Percentiles rank a stretch among this genome's conserved stretches.
Conservation (phyloP, 64 coral and sea anemone genomes). For the Catalaphyllia jardinei region DNA sequence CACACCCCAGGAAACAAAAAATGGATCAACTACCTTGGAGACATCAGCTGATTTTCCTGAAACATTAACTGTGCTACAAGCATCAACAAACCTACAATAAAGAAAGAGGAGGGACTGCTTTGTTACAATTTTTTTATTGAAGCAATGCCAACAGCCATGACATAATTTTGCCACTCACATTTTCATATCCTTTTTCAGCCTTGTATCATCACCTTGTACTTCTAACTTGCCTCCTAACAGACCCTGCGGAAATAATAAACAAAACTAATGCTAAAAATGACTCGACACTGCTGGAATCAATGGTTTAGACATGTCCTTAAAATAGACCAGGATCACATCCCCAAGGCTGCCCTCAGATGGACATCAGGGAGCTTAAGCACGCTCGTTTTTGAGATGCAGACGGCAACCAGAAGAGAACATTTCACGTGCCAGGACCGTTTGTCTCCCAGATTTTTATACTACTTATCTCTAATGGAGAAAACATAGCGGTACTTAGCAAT, state of each 20-base stretch:
- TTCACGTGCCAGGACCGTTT: too few species aligned
- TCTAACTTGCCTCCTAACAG: slow-evolving; percentile 54
- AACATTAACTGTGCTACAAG: slow-evolving; percentile 76
- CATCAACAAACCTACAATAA: slow-evolving; percentile 88
- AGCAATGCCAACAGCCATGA: background rate
- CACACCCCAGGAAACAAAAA: background rate
- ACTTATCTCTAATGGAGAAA: too few species aligned
- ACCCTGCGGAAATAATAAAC: slow-evolving; percentile 47
- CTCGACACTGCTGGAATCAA: too few species aligned
- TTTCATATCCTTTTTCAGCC: slow-evolving; percentile 42
- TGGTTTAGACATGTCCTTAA: too few species aligned
- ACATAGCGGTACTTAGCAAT: too few species aligned
- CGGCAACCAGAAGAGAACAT: too few species aligned
- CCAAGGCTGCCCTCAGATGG: too few species aligned
- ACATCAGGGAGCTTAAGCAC: too few species aligned
- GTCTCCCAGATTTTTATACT: too few species aligned
- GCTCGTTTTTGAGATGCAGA: too few species aligned
- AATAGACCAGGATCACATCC: too few species aligned
- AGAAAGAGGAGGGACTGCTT: background rate
- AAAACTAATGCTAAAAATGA: background rate
- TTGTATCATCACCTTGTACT: slow-evolving; percentile 12
- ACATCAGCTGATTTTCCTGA: background rate
- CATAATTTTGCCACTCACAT: slow-evolving; percentile 9
- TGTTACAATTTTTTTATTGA: too few species aligned
- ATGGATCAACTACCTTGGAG: background rate